These are phyloP conservation scores for Noctua comes DNA, from an alignment of 2,888 invertebrate species.

Conservation along the genomic window DNA sequence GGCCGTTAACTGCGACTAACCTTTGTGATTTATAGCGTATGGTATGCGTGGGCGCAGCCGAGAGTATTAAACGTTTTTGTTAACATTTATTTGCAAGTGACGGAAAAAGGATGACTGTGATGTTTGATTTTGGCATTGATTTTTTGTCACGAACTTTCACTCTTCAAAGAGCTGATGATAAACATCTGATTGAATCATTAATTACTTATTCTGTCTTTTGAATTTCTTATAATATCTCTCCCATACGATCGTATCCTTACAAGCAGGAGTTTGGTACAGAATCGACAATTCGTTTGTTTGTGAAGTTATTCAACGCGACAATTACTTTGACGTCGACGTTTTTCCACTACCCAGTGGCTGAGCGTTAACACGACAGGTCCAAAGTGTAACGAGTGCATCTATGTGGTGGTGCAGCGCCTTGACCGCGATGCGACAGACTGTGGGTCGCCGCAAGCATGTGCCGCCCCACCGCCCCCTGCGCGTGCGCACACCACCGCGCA, in stretches of 20 bases:
- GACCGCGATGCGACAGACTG: constrained; percentile 72
- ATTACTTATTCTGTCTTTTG: background rate
- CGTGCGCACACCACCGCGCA: constrained; percentile 51
- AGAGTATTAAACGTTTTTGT: constrained; percentile 20
- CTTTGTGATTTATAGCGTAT: constrained; percentile 56
- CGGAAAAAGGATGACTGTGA: background rate
- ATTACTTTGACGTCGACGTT: background rate
- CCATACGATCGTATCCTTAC: background rate
- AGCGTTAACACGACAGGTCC: constrained; percentile 32
- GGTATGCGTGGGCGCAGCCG: constrained; percentile 48
- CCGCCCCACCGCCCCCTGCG: constrained; percentile 50
- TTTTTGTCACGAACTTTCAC: background rate
- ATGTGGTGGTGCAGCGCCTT: constrained; percentile 65
- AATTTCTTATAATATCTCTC: background rate
- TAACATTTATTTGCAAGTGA: constrained; percentile 15
- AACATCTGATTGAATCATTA: background rate
- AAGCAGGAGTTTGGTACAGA: background rate
- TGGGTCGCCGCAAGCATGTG: constrained; percentile 68
- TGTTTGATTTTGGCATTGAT: constrained; percentile 3
- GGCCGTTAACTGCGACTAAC: constrained; percentile 55
- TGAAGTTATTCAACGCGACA: background rate
- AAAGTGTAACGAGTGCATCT: constrained; percentile 49
- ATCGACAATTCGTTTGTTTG: background rate
- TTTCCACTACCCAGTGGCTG: background rate
- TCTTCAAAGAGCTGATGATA: background rate